A percentile compares a stretch with the other conserved stretches of the same genome.
phyloP scores from a whole-genome alignment of 1,140 invertebrate genomes.

The Pseudomyrmex dendroicus region DNA sequence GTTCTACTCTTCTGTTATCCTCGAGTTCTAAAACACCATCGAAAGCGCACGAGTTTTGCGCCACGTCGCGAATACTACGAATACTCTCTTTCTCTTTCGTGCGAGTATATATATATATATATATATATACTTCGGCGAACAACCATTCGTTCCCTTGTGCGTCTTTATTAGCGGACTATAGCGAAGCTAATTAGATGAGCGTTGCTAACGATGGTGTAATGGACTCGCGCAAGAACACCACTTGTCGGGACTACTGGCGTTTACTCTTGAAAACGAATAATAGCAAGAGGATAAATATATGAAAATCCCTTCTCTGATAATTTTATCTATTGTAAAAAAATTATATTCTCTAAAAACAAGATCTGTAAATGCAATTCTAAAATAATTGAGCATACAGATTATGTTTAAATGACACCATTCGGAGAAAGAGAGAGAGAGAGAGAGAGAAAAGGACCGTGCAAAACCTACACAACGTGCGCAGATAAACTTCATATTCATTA shows the following conservation, averaged over 20 bases:
- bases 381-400: neutral
- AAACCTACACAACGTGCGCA: neutral
- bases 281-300: neutral
- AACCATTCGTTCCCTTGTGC: slow-evolving; percentile 19
- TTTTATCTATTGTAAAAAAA: neutral
- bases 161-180: slow-evolving; percentile 50
- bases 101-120: neutral
- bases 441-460: too few species aligned
- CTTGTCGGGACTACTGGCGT: slow-evolving; percentile 29
- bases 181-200: slow-evolving; percentile 53
- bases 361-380: neutral
- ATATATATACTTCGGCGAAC: slow-evolving; percentile 20
- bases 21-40: neutral
- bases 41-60: too few species aligned
- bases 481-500: neutral
- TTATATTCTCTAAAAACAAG: neutral
- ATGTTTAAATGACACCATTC: neutral
- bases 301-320: neutral
- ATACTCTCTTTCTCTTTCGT: slow-evolving; percentile 48
- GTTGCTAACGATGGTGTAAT: slow-evolving; percentile 53
- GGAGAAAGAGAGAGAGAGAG: too few species aligned
- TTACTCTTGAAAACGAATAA: slow-evolving; percentile 34
- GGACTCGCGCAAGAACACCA: slow-evolving; percentile 27
- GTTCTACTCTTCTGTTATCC: neutral
- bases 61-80: slow-evolving; percentile 71